Evolutionary conservation across 2,888 invertebrate species (phyloP).

Genomic region (Thymelicus sylvestris): DNA sequence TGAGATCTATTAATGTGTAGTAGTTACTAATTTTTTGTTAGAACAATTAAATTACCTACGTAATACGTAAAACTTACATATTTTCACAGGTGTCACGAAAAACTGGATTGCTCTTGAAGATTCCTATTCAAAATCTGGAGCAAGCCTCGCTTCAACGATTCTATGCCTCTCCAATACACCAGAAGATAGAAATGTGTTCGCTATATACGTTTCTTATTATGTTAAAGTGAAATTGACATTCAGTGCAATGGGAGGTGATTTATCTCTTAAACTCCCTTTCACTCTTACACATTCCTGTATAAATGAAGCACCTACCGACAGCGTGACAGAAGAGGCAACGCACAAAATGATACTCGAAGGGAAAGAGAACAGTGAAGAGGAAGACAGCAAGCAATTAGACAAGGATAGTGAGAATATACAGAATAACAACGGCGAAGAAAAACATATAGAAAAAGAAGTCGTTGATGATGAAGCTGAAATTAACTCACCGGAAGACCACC

Average conservation of each 20-base stretch:
- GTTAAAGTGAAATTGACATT: constrained; percentile 93
- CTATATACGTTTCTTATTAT: constrained; percentile 96
- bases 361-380: constrained; percentile 76
- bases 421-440: constrained; percentile 62
- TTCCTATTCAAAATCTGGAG: constrained; percentile 89
- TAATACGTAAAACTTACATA: neutral
- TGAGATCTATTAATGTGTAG: too few relatives aligned
- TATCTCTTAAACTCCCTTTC: constrained; percentile 92
- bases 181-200: constrained; percentile 93
- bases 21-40: too few relatives aligned
- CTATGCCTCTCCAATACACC: constrained; percentile 81
- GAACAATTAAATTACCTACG: too few relatives aligned
- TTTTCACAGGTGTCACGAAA: constrained; percentile 89
- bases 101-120: constrained; percentile 97
- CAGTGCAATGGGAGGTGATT: constrained; percentile 92
- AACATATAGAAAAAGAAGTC: constrained; percentile 48
- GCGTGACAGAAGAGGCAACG: constrained; percentile 78
- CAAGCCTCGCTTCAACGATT: constrained; percentile 86
- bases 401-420: constrained; percentile 59
- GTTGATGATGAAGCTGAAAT: constrained; percentile 61
- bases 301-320: constrained; percentile 85
- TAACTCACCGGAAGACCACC: constrained; percentile 67
- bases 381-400: constrained; percentile 66
- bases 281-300: constrained; percentile 90
- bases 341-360: constrained; percentile 79